Percentiles rank a stretch among this genome's conserved stretches.
These are phyloP conservation scores for Trachelipus rathkii DNA, from an alignment of 1,140 invertebrate genomes.

Conservation along the genomic window DNA sequence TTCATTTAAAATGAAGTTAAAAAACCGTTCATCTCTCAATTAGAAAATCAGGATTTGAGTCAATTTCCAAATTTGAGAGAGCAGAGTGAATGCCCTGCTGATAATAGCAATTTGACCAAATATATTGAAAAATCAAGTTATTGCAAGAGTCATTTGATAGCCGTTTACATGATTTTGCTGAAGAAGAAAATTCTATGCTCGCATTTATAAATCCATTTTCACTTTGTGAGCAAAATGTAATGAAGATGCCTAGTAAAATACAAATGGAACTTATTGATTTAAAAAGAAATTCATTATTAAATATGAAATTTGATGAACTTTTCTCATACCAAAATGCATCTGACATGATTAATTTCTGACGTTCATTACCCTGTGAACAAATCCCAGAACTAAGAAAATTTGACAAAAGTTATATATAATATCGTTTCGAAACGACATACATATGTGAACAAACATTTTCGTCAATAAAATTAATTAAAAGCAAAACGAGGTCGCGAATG, in stretches of 20 bases:
- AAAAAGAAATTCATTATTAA: constrained; percentile 18
- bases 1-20: constrained; percentile 26
- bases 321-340: background rate
- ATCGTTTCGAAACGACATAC: background rate
- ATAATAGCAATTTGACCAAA: constrained; percentile 24
- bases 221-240: too few relatives aligned
- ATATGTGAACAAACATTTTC: too few relatives aligned
- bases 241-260: constrained; percentile 24
- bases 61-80: constrained; percentile 26
- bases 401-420: background rate
- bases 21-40: constrained; percentile 28
- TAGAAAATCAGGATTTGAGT: constrained; percentile 26
- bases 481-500: too few relatives aligned
- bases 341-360: constrained; percentile 7
- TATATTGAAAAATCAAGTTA: constrained; percentile 17
- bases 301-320: background rate
- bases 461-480: too few relatives aligned
- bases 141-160: constrained; percentile 19
- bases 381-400: constrained; percentile 26
- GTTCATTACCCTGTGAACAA: background rate
- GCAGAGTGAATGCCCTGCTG: constrained; percentile 18
- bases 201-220: constrained; percentile 27
- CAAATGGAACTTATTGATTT: constrained; percentile 31
- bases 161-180: constrained; percentile 23
- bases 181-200: constrained; percentile 23